Base-by-base conservation (phyloP, 2,888 invertebrate species). In the Pollenia griseotomentosa region DNA sequence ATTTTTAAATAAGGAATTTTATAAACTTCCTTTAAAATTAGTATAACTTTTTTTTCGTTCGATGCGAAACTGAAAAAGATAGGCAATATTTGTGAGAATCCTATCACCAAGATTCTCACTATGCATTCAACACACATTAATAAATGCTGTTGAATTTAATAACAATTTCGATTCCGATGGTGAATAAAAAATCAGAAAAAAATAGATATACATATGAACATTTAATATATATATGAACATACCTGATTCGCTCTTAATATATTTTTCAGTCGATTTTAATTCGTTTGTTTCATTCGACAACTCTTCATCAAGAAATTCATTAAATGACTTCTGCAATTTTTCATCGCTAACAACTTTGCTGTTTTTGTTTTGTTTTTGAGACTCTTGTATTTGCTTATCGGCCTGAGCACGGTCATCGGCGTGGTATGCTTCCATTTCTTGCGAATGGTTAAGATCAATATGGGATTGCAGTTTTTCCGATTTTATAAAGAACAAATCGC, bases 401-500 rank as follows among this genome's bases (percentile, higher is more conserved):
- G 78, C 82, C 61, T 86, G 83, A n/a, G 74, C 84, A 11, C 83
- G 63, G 16, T 88, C 88, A 23, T 90, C 89, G 8, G 89, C 87
- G 70, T 91, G 89, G 74, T 93, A 93, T 0, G 91, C 93, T 40
- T 90, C 91, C 84, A 94, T 90, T 88, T 95, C 95, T 2, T 94
- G 95, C 0, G 94, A 94, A 90, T 96, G 96, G 7, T 94, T 94
- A 1, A 91, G 87, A 81, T 94, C 93, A 53, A 94, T 91, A 89
- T 96, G 96, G 3, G 91, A 91, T 84, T 95, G 95, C 53, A 96
- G 92, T 82, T 96, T 95, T 12, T 95, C 94, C 80, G 95, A 94
- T 0, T 94, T 94, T 7, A 95, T 95, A 90, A 96, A 96, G n/a
- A 96, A 95, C 82, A 96, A 94, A 90, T 96, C 96, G 89, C 96